Conservation (phyloP, 2,113 vertebrate species). For the Syngnathus typhle region DNA sequence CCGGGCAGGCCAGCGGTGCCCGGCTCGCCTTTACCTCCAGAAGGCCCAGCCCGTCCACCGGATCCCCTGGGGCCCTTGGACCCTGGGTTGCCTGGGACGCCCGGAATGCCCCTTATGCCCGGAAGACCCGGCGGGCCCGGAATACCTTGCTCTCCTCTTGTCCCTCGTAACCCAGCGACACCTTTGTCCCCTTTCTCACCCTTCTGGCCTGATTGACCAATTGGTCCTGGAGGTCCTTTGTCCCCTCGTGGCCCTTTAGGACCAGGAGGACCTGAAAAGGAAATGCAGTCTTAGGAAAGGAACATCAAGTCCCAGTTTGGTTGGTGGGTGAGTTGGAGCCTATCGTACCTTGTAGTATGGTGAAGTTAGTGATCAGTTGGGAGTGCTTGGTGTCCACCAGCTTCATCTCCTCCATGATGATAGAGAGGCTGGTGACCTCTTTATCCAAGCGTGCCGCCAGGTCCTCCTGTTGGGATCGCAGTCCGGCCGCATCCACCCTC, state of each 20-base stretch:
- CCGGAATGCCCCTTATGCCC: slow-evolving; percentile 83
- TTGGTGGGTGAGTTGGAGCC: too few species aligned
- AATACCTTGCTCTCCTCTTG: slow-evolving; percentile 80
- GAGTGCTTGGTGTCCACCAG: slow-evolving; percentile 92
- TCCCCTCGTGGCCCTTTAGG: slow-evolving; percentile 89
- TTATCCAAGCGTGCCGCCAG: slow-evolving; percentile 83
- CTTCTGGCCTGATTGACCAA: slow-evolving; percentile 80
- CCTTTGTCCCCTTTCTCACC: slow-evolving; percentile 91
- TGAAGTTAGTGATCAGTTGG: slow-evolving; percentile 95
- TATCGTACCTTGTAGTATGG: slow-evolving; percentile 83
- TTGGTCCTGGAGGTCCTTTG: slow-evolving; percentile 79
- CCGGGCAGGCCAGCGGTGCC: slow-evolving; percentile 80
- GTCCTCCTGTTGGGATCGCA: slow-evolving; percentile 83
- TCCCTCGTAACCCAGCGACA: slow-evolving; percentile 75
- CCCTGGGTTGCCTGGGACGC: slow-evolving; percentile 81
- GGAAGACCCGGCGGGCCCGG: slow-evolving; percentile 76
- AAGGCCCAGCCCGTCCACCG: slow-evolving; percentile 82
- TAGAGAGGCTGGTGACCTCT: slow-evolving; percentile 86
- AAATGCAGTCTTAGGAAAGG: slow-evolving; percentile 11
- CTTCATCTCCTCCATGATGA: slow-evolving; percentile 98
- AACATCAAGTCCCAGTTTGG: slow-evolving; percentile 9
- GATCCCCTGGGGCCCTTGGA: slow-evolving; percentile 90
- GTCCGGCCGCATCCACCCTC: slow-evolving; percentile 73
- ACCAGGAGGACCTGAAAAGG: slow-evolving; percentile 87
- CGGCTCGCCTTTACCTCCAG: slow-evolving; percentile 83